Base-by-base conservation (phyloP, 2,888 invertebrate genomes). In the Alviniconcha strummeri region DNA sequence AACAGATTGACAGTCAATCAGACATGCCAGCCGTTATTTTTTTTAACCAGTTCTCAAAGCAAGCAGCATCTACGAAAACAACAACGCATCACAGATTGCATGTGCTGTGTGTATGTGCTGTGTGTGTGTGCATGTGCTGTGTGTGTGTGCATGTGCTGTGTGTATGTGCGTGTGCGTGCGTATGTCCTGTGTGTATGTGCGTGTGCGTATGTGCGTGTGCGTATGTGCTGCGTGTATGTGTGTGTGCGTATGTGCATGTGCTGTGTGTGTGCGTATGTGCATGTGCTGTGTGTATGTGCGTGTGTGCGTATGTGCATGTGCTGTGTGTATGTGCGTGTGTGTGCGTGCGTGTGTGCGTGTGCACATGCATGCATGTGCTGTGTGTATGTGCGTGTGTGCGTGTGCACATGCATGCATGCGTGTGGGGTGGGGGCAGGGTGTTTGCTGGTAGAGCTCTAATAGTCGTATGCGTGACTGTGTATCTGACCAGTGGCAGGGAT, bases 121-220 rank as follows among this genome's bases (percentile, higher is more conserved):
- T 36, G 19, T 76, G 7, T n/a, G 56, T 57, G 0, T 57, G 56
- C 56, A 56, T 56, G 64, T 77, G 74, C 54, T 76, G 57, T 76
- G 54, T 52, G n/a, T 77, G 11, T 57, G 76, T 17, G n/a, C 13
- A 55, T 56, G 56, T 56, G 76, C 11, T 56, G 6, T 76, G 76
- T 13, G n/a, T 76, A 56, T 75, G 76, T 76, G 76, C 17, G 76
- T 56, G 76, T 56, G 76, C 17, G 57, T 56, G 76, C 8, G 5
- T 36, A 4, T 17, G 56, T 76, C 4, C n/a, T 17, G 17, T 56
- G 56, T 56, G 56, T 57, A 56, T 76, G 76, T 76, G 76, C n/a
- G 76, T 56, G 76, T 76, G 76, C 56, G 56, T 76, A 56, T 56
- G 74, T 52, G 74, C 4, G 74, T 75, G 75, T 8, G 75, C 54